Conservation (phyloP, 2,888 invertebrate species). For the Lasius fuliginosus region DNA sequence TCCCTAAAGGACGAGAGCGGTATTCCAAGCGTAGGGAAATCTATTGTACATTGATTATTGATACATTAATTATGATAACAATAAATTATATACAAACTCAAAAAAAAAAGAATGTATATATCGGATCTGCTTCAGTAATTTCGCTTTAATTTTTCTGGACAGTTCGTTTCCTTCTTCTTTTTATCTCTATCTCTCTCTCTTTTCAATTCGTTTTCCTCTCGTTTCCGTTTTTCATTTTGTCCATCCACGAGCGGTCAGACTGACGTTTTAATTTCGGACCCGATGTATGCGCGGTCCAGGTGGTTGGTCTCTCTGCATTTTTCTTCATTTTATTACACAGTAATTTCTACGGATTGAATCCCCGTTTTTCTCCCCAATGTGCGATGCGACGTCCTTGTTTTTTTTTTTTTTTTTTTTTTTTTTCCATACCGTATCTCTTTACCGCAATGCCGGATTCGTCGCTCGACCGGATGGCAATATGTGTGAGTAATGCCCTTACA, state of each 20-base stretch:
- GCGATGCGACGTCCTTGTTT: constrained; percentile 21
- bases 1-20: constrained; percentile 73
- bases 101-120: constrained; percentile 3
- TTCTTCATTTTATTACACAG: constrained; percentile 29
- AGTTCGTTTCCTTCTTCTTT: constrained; percentile 30
- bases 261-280: constrained; percentile 49
- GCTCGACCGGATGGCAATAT: constrained; percentile 85
- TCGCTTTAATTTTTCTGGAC: constrained; percentile 63
- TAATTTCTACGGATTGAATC: constrained; percentile 37
- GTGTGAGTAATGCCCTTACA: constrained; percentile 85
- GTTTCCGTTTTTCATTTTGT: constrained; percentile 43
- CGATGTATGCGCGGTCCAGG: background rate
- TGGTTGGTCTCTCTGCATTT: constrained; percentile 21
- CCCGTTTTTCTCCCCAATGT: constrained; percentile 9
- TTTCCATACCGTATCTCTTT: constrained; percentile 82
- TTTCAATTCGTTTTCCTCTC: constrained; percentile 44
- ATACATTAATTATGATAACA: constrained; percentile 85
- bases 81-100: constrained; percentile 86
- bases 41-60: constrained; percentile 86
- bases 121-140: constrained; percentile 74
- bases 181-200: constrained; percentile 8
- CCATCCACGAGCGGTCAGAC: constrained; percentile 29
- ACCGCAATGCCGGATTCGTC: constrained; percentile 86
- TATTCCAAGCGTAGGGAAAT: constrained; percentile 84
- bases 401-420: constrained; percentile 66